These are phyloP conservation scores for Erebia aethiops DNA, from an alignment of 2,888 invertebrate genomes.

Conservation along the genomic window DNA sequence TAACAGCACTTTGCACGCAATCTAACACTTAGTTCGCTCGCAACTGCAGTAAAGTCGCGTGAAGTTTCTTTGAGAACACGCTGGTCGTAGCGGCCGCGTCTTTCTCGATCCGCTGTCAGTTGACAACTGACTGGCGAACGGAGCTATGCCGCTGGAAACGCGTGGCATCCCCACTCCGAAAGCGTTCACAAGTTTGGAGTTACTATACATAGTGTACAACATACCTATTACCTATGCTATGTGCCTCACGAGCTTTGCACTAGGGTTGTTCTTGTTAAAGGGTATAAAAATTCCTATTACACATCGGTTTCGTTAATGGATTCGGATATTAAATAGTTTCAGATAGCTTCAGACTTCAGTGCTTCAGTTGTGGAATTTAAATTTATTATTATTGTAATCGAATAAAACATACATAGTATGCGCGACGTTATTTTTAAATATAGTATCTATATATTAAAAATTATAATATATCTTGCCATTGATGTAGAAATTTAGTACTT, in stretches of 20 bases:
- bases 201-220: slow-evolving; percentile 18
- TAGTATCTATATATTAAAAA: too few species aligned
- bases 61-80: slow-evolving; percentile 78
- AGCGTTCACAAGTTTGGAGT: slow-evolving; percentile 9
- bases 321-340: too few species aligned
- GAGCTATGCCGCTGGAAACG: slow-evolving; percentile 47
- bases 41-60: slow-evolving; percentile 77
- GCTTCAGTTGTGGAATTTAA: too few species aligned
- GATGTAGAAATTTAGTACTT: too few species aligned
- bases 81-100: slow-evolving; percentile 71
- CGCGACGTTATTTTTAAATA: too few species aligned
- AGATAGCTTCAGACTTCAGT: too few species aligned
- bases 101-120: slow-evolving; percentile 73
- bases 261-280: too few species aligned
- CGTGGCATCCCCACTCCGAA: slow-evolving; percentile 53
- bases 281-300: too few species aligned
- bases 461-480: too few species aligned
- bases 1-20: slow-evolving; percentile 63
- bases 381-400: too few species aligned
- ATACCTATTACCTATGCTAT: not conserved
- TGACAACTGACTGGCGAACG: slow-evolving; percentile 66
- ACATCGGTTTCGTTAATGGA: too few species aligned
- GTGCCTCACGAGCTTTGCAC: slow-evolving; percentile 22
- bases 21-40: slow-evolving; percentile 67
- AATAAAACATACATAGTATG: too few species aligned